Conservation (phyloP, 2,888 invertebrate genomes). For the Nomada ruficornis region DNA sequence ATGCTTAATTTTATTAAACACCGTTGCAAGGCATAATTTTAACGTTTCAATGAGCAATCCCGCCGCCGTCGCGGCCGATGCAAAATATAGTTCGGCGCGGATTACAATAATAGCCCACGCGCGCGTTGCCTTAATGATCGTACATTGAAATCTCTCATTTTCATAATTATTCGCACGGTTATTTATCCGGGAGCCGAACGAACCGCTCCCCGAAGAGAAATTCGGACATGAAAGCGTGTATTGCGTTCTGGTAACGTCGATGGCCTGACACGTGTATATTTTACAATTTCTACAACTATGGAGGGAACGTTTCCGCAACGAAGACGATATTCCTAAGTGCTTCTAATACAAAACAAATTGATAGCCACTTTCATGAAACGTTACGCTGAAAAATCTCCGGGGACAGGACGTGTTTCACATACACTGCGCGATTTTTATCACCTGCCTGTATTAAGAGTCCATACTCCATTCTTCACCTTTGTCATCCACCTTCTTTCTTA, state of each 20-base stretch:
- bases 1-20: constrained; percentile 53
- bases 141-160: constrained; percentile 52
- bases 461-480: constrained; percentile 20
- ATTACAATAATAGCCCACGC: constrained; percentile 51
- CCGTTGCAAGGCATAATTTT: constrained; percentile 42
- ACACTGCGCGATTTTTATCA: constrained; percentile 73
- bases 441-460: constrained; percentile 62
- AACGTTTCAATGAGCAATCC: constrained; percentile 27
- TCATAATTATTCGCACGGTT: constrained; percentile 49
- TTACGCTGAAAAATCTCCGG: constrained; percentile 12
- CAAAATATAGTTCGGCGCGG: constrained; percentile 26
- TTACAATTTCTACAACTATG: constrained; percentile 39
- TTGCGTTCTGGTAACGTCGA: constrained; percentile 8
- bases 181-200: constrained; percentile 14
- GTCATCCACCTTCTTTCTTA: constrained; percentile 1
- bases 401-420: constrained; percentile 64
- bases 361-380: constrained; percentile 49
- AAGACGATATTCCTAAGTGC: constrained; percentile 42
- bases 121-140: constrained; percentile 36
- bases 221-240: neutral
- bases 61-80: neutral
- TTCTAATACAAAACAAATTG: constrained; percentile 60
- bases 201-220: neutral
- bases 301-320: constrained; percentile 14
- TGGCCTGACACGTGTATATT: neutral